Evolutionary conservation across 2,113 vertebrate genomes (phyloP).

Genomic region (Entosphenus tridentatus): DNA sequence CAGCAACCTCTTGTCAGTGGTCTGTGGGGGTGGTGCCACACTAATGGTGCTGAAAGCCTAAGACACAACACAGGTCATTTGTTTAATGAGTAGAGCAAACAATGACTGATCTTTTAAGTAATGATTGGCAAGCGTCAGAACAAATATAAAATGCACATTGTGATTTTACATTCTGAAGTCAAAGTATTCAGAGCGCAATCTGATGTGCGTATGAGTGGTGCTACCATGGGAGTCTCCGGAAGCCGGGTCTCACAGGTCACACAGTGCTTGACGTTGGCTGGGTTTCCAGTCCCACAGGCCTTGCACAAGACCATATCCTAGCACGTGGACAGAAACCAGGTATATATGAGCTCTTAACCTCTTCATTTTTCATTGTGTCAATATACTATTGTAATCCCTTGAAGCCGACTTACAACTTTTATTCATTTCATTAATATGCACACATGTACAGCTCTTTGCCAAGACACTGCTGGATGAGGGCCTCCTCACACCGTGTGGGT

Average conservation of each 20-base stretch:
- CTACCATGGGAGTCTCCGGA: conserved; percentile 12
- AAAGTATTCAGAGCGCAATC: not conserved
- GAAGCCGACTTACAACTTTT: too few species aligned
- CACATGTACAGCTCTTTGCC: too few species aligned
- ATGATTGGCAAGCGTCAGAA: not conserved
- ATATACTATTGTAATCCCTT: too few species aligned
- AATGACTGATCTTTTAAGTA: not conserved
- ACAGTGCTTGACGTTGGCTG: conserved; percentile 31
- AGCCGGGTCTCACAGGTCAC: conserved; percentile 39
- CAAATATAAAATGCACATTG: not conserved
- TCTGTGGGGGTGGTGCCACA: conserved; percentile 11
- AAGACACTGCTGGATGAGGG: too few species aligned
- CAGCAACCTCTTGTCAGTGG: conserved; percentile 17
- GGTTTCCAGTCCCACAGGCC: conserved; percentile 43
- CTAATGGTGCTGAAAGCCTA: too few species aligned
- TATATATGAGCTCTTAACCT: not conserved
- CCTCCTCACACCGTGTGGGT: too few species aligned
- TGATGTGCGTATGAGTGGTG: too few species aligned
- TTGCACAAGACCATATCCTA: conserved; percentile 39
- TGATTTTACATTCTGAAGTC: not conserved
- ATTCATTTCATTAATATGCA: too few species aligned
- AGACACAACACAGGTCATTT: too few species aligned
- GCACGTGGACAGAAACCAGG: conserved; percentile 13
- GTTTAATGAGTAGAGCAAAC: not conserved
- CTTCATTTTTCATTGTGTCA: not conserved